Evolutionary conservation across 2,113 vertebrate species (phyloP), one percentile per base, ranked within the genome.

Genomic region (Lutjanus erythropterus): DNA sequence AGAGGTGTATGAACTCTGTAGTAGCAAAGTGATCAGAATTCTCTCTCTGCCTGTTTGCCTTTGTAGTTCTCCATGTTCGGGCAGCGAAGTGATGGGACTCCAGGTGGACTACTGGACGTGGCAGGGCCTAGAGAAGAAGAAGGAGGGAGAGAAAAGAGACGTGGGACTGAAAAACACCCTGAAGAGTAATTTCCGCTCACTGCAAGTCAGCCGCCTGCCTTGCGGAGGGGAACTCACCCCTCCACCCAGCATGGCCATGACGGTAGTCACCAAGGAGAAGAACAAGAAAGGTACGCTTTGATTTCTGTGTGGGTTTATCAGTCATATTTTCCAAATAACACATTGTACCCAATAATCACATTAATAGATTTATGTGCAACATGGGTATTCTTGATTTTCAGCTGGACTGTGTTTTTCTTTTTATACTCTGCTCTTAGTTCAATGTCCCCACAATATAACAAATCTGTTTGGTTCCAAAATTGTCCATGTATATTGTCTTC

Each of bases 21-120:
- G 35, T 10, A n/a, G n/a, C n/a, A n/a, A n/a, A n/a, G n/a, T n/a
- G n/a, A n/a, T n/a, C n/a, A n/a, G n/a, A n/a, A n/a, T n/a, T n/a
- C n/a, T 9, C 10, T 15, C 50, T 47, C 14, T 3, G 0, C 12
- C 7, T 37, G 10, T 73, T 46, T 68, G 9, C 7, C 15, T 64
- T 8, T 23, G 31, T 33, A 94, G 93, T 56, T 93, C 93, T 92
- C 93, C 93, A 0, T 92, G 95, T 81, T 92, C 95, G 0, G 96
- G 96, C 5, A 95, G 95, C 5, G 97, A 98, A 85, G 95, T 98
- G 90, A 97, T 98, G 97, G 97, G 97, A 14, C 94, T 98, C 23
- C 97, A 98, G 91, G 97, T 98, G 77, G 97, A 98, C 84, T 98
- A 98, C 93, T 98, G 97, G 97, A 96, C 96, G 5, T 95, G 93